Conservation (phyloP, 2,113 vertebrate species). For the Benitochromis conjunctus region DNA sequence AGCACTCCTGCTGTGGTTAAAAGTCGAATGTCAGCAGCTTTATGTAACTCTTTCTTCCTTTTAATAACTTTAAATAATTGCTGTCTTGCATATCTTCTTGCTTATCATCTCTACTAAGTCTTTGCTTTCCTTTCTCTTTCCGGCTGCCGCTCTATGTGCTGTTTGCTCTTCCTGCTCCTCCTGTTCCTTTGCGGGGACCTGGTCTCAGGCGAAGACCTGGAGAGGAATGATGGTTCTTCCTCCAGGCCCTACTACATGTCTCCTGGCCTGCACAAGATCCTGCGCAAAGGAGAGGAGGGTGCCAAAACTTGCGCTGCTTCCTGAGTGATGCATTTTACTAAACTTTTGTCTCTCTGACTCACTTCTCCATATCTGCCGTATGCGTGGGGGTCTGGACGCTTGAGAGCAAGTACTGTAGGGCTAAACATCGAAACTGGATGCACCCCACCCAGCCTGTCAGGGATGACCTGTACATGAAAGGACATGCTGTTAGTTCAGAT, state of each 20-base stretch:
- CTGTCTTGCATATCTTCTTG: constrained; percentile 12
- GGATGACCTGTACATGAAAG: constrained; percentile 18
- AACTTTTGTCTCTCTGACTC: constrained; percentile 31
- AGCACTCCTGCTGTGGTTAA: background rate
- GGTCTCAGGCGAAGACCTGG: constrained; percentile 90
- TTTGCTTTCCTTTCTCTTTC: constrained; percentile 34
- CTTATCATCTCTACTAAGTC: constrained; percentile 12
- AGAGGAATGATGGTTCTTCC: constrained; percentile 91
- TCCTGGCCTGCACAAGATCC: constrained; percentile 85
- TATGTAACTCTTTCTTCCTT: background rate
- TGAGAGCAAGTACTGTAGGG: constrained; percentile 51
- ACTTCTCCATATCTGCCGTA: constrained; percentile 37
- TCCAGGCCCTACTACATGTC: constrained; percentile 94
- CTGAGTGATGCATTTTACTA: constrained; percentile 25
- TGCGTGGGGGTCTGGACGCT: constrained; percentile 3
- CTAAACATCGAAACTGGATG: constrained; percentile 49
- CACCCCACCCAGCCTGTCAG: constrained; percentile 27
- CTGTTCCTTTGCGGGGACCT: background rate
- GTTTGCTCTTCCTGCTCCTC: background rate
- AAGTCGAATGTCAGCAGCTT: background rate
- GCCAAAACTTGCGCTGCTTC: constrained; percentile 77
- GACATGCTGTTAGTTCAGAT: constrained; percentile 18
- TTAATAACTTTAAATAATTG: background rate
- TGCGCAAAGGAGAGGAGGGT: constrained; percentile 82
- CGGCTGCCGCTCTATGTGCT: background rate